Percentiles rank a stretch among this genome's conserved stretches.
Conservation (phyloP, 2,888 invertebrate species). For the Zaprionus lineosus region DNA sequence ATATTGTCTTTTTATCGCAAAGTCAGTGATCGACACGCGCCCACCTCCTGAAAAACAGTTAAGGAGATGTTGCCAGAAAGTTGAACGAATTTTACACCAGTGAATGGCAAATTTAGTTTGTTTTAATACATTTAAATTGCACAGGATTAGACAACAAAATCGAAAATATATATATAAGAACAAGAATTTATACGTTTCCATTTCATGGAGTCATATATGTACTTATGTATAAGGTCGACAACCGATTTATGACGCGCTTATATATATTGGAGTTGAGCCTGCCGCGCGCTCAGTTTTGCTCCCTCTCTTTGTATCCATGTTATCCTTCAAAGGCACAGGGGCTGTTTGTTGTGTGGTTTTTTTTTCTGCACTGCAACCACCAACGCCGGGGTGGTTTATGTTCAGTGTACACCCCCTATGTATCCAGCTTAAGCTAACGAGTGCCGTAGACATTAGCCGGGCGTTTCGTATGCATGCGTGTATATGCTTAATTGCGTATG, state of each 20-base stretch:
- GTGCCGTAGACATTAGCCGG: constrained; percentile 11
- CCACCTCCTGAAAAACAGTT: constrained; percentile 2
- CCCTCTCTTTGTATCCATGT: constrained; percentile 9
- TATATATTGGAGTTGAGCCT: constrained; percentile 17
- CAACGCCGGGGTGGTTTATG: constrained; percentile 63
- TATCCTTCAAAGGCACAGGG: constrained; percentile 42
- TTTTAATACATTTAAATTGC: no score
- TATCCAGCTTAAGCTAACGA: background rate
- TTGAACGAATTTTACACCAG: constrained; percentile 11
- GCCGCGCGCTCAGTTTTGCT: constrained; percentile 1
- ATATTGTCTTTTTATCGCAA: constrained; percentile 9
- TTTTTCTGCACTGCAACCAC: constrained; percentile 59
- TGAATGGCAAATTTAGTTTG: constrained; percentile 31
- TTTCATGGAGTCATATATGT: constrained; percentile 1
- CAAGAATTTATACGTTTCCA: constrained; percentile 1
- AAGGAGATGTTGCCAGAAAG: constrained; percentile 44
- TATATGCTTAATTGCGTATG: constrained; percentile 65
- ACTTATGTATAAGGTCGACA: constrained; percentile 59
- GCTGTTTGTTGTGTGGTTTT: constrained; percentile 33
- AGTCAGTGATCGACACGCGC: constrained; percentile 20
- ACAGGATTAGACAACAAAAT: no score
- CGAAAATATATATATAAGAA: background rate
- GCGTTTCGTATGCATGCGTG: constrained; percentile 52
- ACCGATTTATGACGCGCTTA: constrained; percentile 65
- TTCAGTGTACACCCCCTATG: constrained; percentile 49